phyloP scores from a whole-genome alignment of 2,797 vertebrate genomes.

The Moxostoma hubbsi region DNA sequence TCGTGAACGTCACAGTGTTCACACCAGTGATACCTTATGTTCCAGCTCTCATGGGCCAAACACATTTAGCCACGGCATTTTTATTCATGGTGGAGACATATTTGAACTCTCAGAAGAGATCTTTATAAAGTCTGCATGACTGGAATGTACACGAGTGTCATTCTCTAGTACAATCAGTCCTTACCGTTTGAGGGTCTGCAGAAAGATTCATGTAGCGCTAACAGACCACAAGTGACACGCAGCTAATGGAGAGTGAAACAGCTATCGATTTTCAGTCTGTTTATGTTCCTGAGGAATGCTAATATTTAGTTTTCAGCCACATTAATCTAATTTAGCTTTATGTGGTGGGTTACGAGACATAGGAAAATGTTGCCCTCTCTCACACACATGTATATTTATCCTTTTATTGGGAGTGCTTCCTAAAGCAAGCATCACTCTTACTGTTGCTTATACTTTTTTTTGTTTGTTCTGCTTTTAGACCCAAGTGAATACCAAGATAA shows the following conservation, averaged over 20 bases:
- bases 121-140: slow-evolving; percentile 1
- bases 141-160: slow-evolving; percentile 27
- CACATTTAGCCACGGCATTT: neutral
- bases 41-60: neutral
- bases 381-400: neutral
- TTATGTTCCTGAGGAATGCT: neutral
- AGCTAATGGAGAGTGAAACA: neutral
- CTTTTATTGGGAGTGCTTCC: neutral
- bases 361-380: slow-evolving; percentile 32
- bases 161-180: slow-evolving; percentile 7
- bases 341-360: neutral
- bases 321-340: slow-evolving; percentile 4
- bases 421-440: too few species aligned
- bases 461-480: too few species aligned
- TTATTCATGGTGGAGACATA: neutral
- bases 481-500: too few species aligned
- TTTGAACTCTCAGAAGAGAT: slow-evolving; percentile 31
- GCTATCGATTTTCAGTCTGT: neutral
- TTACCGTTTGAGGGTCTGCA: slow-evolving; percentile 16
- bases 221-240: neutral
- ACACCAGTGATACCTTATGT: neutral
- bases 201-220: neutral
- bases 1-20: neutral
- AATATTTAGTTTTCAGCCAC: neutral
- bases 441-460: too few species aligned